Evolutionary conservation across 1,140 invertebrate genomes (phyloP), one percentile per base, ranked within the genome.

Genomic region (Protaetia brevitarsis): DNA sequence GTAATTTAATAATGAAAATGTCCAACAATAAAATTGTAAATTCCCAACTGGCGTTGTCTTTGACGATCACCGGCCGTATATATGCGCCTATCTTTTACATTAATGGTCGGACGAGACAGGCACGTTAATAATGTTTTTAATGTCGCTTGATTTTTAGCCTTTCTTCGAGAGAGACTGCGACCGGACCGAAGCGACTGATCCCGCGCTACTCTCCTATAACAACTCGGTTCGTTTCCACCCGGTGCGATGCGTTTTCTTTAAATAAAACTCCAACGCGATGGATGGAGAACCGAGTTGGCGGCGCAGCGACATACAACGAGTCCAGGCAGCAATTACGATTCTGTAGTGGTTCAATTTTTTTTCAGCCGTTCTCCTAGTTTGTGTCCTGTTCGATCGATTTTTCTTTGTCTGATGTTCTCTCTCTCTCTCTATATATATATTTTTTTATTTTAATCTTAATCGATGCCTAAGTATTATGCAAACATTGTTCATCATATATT

Each of bases 1-100:
- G 41, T 51, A 51, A 51, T 51, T 51, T 51, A 51, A 51, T 51
- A 51, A 51, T 51, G 41, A 51, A 51, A 51, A 51, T 51, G 41
- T 19, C 41, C 41, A 51, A 51, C 41, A 51, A 51, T 51, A 51
- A 51, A 51, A 51, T 51, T 51, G 41, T 51, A 51, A 51, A 51
- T 51, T 51, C 41, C 41, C 41, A 23, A 16, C 13, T 51, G 41
- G 41, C 41, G 41, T 51, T 51, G 19, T 23, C 41, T 51, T 51
- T 51, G 41, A 51, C 41, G 41, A 51, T 51, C 41, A 51, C 41
- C 41, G 41, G 41, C 19, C 19, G 13, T 51, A 51, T 51, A 51
- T 51, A 51, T 51, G 41, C 41, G 41, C 41, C 41, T 51, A 51
- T 51, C 41, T 51, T 51, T 51, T 51, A 51, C 41, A 51, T 51